Evolutionary conservation across 1,140 invertebrate species (phyloP), one percentile per base, ranked within the genome.

Genomic region (Saccostrea cuccullata): DNA sequence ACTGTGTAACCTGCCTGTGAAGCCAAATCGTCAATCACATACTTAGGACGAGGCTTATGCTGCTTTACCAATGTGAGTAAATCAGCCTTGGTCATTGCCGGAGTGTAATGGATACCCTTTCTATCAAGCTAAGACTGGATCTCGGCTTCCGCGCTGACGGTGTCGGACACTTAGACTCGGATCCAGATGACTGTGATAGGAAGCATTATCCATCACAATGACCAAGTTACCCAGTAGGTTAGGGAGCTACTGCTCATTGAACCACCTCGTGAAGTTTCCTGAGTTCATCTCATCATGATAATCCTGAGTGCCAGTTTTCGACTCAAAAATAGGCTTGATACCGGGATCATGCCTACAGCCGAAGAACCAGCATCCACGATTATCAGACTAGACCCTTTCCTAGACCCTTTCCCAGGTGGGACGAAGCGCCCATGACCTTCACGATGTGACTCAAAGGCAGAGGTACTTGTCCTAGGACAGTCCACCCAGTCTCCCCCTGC

Each of bases 141-240:
- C 23, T 82, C 86, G 2, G 47, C 55, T 55, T 87, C 82, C 26
- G 26, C 5, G 5, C 30, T 2, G 30, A 9, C 12, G 40, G 30
- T 13, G 67, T 82, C 3, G 86, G 86, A 20, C 13, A 17, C 70
- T 6, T 82, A 56, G 70, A 82, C 13, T 87, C 55, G 77, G 58
- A 60, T 47, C 77, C 40, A 60, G 67, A 36, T 82, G 73, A 47
- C 77, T 87, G 70, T 77, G 73, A 87, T 82, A 82, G 55, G 70
- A 58, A 82, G 77, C 73, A 60, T 87, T 87, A 30, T 87, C 86
- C 55, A 87, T 82, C 73, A 82, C 26, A 82, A 82, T 64, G 5
- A 83, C n/a, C n/a, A 77, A 87, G 9, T 4, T 55, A 58, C 47
- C 6, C 6, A 6, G 73, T 23, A 87, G 56, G n/a, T 58, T 64